Evolutionary conservation across 2,888 invertebrate species (phyloP), one percentile per base, ranked within the genome.

Genomic region (Petrolisthes cinctipes): DNA sequence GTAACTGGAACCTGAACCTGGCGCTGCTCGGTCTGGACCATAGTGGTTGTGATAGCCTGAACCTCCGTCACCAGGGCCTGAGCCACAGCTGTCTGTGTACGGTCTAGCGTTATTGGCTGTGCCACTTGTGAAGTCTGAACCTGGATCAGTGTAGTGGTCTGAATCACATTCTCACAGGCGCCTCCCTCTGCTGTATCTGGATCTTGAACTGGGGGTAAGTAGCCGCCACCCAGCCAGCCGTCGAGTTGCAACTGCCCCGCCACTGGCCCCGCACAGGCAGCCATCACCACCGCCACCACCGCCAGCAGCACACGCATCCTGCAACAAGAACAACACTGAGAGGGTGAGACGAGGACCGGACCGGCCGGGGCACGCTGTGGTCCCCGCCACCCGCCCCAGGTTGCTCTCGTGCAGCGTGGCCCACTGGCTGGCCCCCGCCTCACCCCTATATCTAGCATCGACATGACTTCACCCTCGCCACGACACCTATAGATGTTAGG

Each of bases 1-100:
- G 89, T 90, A 11, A 90, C 86, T 23, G 90, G 90, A 11, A 90
- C 85, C 57, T 82, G 53, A 9, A 90, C 86, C 71, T 85, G 88
- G 51, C 86, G 88, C 61, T 53, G 66, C 61, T 89, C 89, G 4
- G 85, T 82, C n/a, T 83, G 86, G 57, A 81, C 86, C 89, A 89
- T 89, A 20, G 86, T 86, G 51, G 89, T 86, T 4, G 89, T 90
- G 37, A 90, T 86, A 54, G 88, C 89, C 88, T 85, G 85, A 4
- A 87, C 87, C 51, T 80, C 88, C 54, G 90, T 90, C 6, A 85
- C 90, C 4, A 90, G 37, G 5, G 90, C 90, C 75, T 86, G 84
- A 14, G 90, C 90, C 11, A 81, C 54, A 51, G 83, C 79, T 4
- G 90, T 90, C 51, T 56, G 83, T 37, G 86, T 82, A 11, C 79